Percentiles rank a stretch among this genome's conserved stretches.
Evolutionary conservation across 64 coral and sea anemone species (phyloP).

Genomic region (Dendronephthya gigantea): DNA sequence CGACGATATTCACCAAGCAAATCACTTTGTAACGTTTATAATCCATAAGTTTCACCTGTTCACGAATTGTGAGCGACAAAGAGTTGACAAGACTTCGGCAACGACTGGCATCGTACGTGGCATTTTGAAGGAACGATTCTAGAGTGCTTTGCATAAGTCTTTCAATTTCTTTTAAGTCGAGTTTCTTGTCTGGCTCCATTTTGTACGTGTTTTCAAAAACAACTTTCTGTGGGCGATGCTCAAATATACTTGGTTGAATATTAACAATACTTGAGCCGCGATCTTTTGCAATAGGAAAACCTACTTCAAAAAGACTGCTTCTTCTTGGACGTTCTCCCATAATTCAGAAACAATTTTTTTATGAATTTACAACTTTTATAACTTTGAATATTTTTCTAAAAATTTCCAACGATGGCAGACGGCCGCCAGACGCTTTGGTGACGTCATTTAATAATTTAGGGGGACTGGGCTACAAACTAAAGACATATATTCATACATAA

Average conservation of each 20-base stretch:
- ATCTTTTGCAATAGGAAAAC: not conserved
- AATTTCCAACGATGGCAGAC: not conserved
- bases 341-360: not conserved
- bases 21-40: slow-evolving; percentile 71
- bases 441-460: too few relatives aligned
- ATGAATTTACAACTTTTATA: not conserved
- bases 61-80: slow-evolving; percentile 73
- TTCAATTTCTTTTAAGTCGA: slow-evolving; percentile 68
- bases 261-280: slow-evolving; percentile 2
- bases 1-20: slow-evolving; percentile 69
- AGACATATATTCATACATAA: too few relatives aligned
- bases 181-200: slow-evolving; percentile 85
- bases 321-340: not conserved
- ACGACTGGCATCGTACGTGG: slow-evolving; percentile 45
- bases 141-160: slow-evolving; percentile 71
- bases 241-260: slow-evolving; percentile 2
- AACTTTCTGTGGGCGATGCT: slow-evolving; percentile 1
- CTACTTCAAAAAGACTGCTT: not conserved
- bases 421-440: too few relatives aligned
- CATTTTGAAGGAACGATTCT: slow-evolving; percentile 49
- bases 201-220: slow-evolving; percentile 94
- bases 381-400: not conserved
- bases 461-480: too few relatives aligned
- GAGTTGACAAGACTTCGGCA: slow-evolving; percentile 56
- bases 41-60: slow-evolving; percentile 76